Base-by-base conservation (phyloP, 1,140 invertebrate species). In the Hylaeus anthracinus region DNA sequence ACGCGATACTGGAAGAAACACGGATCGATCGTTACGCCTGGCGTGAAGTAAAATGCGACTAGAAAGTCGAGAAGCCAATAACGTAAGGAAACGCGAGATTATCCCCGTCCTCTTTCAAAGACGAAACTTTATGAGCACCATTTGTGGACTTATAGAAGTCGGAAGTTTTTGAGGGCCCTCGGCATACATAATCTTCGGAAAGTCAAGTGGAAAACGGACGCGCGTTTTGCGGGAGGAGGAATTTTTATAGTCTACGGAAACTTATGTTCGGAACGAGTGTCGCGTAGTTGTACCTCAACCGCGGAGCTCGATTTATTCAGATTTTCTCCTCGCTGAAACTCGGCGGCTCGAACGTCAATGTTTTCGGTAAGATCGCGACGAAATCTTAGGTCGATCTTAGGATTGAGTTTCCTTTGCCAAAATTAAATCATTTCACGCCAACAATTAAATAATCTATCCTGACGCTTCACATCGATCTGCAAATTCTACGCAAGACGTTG, bases 101-200 rank as follows among this genome's bases (percentile, higher is more conserved):
- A 61, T 71, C 75, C 60, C 58, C n/a, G 48, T 72, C 5, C 60
- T 72, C 48, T 26, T n/a, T 53, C 26, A 5, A 43, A 1, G 48
- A 72, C 26, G 69, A 55, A 72, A 79, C 58, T 79, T 79, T 55
- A 79, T 56, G 76, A 79, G 67, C 48, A 55, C 37, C 58, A 72
- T 72, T 72, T 61, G 69, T 15, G 48, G 69, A 79, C 58, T 79
- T 79, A 43, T 79, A 79, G 69, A 58, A 64, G 69, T 72, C 48
- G n/a, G n/a, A 64, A 79, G 76, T 79, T 79, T 79, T 72, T 55
- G n/a, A 72, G 51, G 39, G 43, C 43, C 45, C 76, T 78, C 51
- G 67, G 69, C 67, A 78, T 78, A 78, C 56, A 63, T 72, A 79
- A 77, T 77, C 74, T 70, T 70, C 60, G 65, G 65, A 70, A 51